phyloP scores from a whole-genome alignment of 1,140 invertebrate genomes.

The Penaeus japonicus region DNA sequence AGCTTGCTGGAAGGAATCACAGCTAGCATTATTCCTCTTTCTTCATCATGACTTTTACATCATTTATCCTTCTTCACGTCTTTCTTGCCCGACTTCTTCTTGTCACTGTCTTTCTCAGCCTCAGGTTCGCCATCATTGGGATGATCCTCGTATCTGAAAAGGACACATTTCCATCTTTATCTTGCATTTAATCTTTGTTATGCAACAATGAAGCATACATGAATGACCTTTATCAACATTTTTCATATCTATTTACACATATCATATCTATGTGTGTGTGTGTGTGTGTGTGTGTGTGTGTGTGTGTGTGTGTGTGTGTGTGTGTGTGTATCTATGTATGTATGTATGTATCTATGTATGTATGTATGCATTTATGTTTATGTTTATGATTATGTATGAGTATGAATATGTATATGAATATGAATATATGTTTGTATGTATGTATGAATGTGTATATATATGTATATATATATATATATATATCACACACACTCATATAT shows the following conservation, averaged over 20 bases:
- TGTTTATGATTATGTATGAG: neutral
- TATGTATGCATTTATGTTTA: neutral
- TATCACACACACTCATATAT: neutral
- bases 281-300: neutral
- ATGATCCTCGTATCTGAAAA: too few relatives aligned
- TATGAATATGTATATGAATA: neutral
- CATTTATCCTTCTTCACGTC: too few relatives aligned
- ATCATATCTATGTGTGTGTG: neutral
- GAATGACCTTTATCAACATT: too few relatives aligned
- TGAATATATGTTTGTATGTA: neutral
- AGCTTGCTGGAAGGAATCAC: too few relatives aligned
- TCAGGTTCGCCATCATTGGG: too few relatives aligned
- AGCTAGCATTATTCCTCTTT: too few relatives aligned
- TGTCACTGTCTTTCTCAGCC: too few relatives aligned
- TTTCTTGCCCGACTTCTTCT: too few relatives aligned
- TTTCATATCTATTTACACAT: neutral
- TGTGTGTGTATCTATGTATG: neutral
- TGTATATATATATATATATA: neutral
- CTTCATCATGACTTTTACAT: too few relatives aligned
- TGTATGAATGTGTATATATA: neutral
- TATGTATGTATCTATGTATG: neutral
- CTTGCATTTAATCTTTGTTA: too few relatives aligned
- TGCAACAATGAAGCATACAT: too few relatives aligned
- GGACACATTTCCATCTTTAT: too few relatives aligned
- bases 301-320: neutral